Evolutionary conservation across 2,113 vertebrate species (phyloP).

Genomic region (Notarius lentiginosus): DNA sequence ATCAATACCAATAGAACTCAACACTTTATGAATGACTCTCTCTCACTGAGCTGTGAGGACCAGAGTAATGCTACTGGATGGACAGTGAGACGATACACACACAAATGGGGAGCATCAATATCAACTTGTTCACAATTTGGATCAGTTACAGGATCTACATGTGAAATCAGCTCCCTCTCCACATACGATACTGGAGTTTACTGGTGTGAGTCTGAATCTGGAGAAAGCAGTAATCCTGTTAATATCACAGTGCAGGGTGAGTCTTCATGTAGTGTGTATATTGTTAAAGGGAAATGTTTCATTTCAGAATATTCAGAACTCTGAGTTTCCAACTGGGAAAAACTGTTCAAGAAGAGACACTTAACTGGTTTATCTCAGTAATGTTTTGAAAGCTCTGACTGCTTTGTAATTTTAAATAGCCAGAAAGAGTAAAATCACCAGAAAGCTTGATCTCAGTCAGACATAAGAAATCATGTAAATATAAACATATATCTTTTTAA

Average conservation of each 20-base stretch:
- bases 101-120: neutral
- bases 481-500: neutral
- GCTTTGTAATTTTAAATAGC: neutral
- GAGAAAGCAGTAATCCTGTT: conserved; percentile 7
- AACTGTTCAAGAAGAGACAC: neutral
- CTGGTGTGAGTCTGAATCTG: neutral
- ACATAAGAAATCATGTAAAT: neutral
- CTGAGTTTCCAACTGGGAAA: neutral
- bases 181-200: neutral
- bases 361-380: neutral
- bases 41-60: neutral
- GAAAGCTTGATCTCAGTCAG: neutral
- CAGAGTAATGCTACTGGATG: neutral
- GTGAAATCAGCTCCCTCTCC: neutral
- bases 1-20: neutral
- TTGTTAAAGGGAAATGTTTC: neutral
- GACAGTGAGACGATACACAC: neutral
- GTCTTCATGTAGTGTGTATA: neutral
- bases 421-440: neutral
- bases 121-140: neutral
- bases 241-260: neutral
- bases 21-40: neutral
- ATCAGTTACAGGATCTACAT: neutral
- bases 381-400: neutral
- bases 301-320: neutral